Base-by-base conservation (phyloP, 2,888 invertebrate species). In the Conistra vaccinii region DNA sequence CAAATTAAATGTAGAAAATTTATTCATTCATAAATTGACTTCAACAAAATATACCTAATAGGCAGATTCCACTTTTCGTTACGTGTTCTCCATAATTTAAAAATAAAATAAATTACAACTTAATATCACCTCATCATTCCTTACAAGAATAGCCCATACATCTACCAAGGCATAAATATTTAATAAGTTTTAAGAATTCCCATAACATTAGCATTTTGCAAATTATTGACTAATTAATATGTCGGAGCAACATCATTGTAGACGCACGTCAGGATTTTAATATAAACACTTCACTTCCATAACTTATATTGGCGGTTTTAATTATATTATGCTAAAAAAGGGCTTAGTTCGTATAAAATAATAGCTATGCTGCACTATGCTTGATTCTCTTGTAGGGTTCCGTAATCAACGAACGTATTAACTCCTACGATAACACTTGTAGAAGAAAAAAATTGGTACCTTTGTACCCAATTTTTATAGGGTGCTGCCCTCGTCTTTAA, bases 191-290 rank as follows among this genome's bases (percentile, higher is more conserved):
- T 66, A 29, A 74, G 73, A 78, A 81, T 75, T 58, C 68, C 66
- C 51, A 77, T 85, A 67, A 71, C 29, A 85, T 85, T 86, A 72
- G 76, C 85, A 87, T 86, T 81, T 81, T 82, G 58, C 73, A 85
- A 86, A 82, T 87, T 76, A 82, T 74, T 60, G 58, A 68, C 68
- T 82, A 82, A 87, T 85, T 83, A 87, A 83, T 77, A 76, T 77
- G 72, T 79, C 60, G 72, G 2, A 71, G 63, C 61, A 65, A 67
- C 79, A 70, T 79, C 55, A 68, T 82, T 78, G 68, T 65, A 67
- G 78, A 78, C 55, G 77, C 60, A 57, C 51, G 79, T 82, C 83
- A 75, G 73, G 67, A 65, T 85, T 75, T 78, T 85, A 78, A 83
- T 85, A 82, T 61, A 78, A 85, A 73, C 74, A 61, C 42, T 72